Percentiles rank a stretch among this genome's conserved stretches.
Evolutionary conservation across 2,888 invertebrate genomes (phyloP).

Genomic region (Hydraecia micacea): DNA sequence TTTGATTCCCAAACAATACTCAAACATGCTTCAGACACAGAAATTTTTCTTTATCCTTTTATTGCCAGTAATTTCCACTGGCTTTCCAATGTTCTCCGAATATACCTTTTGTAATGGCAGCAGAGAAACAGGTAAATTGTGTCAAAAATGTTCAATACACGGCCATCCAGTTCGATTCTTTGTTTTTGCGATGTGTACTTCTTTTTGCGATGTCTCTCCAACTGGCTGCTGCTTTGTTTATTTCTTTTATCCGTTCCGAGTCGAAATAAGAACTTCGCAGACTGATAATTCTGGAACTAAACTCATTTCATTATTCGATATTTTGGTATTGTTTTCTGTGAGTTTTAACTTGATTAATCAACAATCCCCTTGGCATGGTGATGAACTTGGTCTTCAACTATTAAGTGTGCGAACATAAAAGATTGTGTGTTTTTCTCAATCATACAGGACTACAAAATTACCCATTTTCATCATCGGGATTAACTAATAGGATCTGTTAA

Average conservation of each 20-base stretch:
- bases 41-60: slow-evolving; percentile 33
- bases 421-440: not conserved
- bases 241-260: slow-evolving; percentile 39
- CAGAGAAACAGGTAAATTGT: slow-evolving; percentile 53
- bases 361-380: not conserved
- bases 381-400: not conserved
- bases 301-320: slow-evolving; percentile 15
- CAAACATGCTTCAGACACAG: slow-evolving; percentile 29
- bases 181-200: slow-evolving; percentile 48
- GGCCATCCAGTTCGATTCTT: slow-evolving; percentile 26
- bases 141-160: slow-evolving; percentile 58
- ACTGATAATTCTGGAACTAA: slow-evolving; percentile 14
- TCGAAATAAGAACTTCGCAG: slow-evolving; percentile 17
- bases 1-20: slow-evolving; percentile 12
- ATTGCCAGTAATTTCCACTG: slow-evolving; percentile 36
- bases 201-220: slow-evolving; percentile 45
- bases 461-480: not conserved
- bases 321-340: not conserved
- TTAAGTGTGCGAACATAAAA: not conserved
- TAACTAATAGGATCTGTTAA: too few species aligned
- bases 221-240: slow-evolving; percentile 29
- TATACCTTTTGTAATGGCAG: slow-evolving; percentile 40
- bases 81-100: slow-evolving; percentile 5
- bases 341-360: not conserved
- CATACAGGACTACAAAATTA: not conserved